Conservation (phyloP, 2,113 vertebrate species). For the Catharus fuscescens region DNA sequence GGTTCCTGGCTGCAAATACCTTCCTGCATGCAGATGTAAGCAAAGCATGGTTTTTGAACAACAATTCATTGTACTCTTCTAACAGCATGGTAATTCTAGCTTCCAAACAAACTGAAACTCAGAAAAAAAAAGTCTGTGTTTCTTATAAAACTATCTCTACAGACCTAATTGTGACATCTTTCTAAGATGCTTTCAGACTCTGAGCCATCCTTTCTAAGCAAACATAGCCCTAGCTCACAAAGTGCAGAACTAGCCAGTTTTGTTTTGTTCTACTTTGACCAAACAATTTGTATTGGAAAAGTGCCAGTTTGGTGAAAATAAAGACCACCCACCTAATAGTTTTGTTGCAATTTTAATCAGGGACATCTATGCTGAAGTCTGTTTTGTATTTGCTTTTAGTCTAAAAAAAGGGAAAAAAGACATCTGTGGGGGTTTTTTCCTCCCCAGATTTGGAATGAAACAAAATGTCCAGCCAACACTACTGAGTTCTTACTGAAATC, state of each 20-base stretch:
- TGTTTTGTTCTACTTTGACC: background rate
- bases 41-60: background rate
- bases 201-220: background rate
- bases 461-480: slow-evolving; percentile 48
- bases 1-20: background rate
- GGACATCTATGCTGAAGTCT: background rate
- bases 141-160: background rate
- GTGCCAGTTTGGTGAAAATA: background rate
- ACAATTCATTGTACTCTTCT: background rate
- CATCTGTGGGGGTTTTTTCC: background rate
- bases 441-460: slow-evolving; percentile 7
- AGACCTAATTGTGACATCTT: background rate
- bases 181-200: background rate
- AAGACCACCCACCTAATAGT: background rate
- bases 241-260: background rate
- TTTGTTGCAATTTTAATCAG: background rate
- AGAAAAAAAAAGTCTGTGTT: background rate
- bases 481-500: slow-evolving; percentile 14
- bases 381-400: background rate
- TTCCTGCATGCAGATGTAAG: background rate
- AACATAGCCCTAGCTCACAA: background rate
- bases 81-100: background rate
- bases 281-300: background rate
- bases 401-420: background rate
- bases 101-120: slow-evolving; percentile 1